Evolutionary conservation across 2,113 vertebrate species (phyloP).

Genomic region (Cyrtonyx montezumae): DNA sequence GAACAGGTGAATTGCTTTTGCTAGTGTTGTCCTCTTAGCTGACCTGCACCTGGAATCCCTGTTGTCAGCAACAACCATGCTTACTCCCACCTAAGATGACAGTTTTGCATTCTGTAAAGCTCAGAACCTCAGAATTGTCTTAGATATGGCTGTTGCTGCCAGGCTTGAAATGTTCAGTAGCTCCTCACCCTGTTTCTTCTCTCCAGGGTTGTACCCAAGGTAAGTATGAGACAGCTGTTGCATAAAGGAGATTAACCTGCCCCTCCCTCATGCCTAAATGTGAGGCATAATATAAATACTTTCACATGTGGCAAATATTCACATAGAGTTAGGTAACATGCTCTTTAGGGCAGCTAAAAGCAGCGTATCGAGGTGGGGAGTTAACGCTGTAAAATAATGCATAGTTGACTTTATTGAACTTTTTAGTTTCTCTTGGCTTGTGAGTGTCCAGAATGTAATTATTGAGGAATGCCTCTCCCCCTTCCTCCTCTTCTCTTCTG

Average conservation of each 20-base stretch:
- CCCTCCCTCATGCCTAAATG: neutral
- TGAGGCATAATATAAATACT: neutral
- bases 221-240: neutral
- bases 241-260: neutral
- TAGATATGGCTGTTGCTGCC: neutral
- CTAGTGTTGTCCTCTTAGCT: neutral
- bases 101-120: neutral
- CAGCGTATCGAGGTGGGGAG: neutral
- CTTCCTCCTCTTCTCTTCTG: neutral
- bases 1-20: conserved; percentile 86
- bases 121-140: neutral
- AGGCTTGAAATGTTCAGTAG: neutral
- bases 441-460: neutral
- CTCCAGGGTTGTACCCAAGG: neutral
- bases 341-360: neutral
- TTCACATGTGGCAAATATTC: neutral
- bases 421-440: neutral
- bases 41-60: neutral
- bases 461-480: neutral
- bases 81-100: neutral
- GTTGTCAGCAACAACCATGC: fast-evolving
- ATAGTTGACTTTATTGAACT: neutral
- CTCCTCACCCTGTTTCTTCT: neutral
- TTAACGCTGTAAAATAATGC: neutral
- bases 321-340: fast-evolving